Evolutionary conservation across 2,113 vertebrate genomes (phyloP).

Genomic region (Oxyura jamaicensis): DNA sequence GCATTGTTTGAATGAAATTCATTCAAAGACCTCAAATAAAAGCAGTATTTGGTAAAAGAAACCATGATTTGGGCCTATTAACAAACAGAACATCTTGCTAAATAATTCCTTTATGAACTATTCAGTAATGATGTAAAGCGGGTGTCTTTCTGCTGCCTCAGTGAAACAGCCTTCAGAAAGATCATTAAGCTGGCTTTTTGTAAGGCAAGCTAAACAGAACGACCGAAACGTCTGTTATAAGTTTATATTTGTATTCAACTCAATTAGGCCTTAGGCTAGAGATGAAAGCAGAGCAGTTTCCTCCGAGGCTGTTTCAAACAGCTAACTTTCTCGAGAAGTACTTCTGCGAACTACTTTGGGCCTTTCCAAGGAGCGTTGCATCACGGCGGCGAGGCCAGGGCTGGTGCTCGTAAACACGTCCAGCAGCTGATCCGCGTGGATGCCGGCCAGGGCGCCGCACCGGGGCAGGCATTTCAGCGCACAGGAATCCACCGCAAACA

Average conservation of each 20-base stretch:
- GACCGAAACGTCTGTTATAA: constrained; percentile 65
- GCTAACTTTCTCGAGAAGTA: background rate
- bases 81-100: constrained; percentile 77
- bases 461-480: background rate
- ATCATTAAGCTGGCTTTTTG: constrained; percentile 69
- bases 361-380: background rate
- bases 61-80: constrained; percentile 72
- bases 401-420: background rate
- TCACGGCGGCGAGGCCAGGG: background rate
- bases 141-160: constrained; percentile 71
- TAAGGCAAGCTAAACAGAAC: constrained; percentile 57
- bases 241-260: constrained; percentile 72
- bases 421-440: background rate
- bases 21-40: constrained; percentile 75
- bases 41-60: constrained; percentile 73
- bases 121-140: constrained; percentile 75
- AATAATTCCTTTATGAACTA: constrained; percentile 76
- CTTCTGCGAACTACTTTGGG: background rate
- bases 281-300: constrained; percentile 44
- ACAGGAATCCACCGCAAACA: background rate
- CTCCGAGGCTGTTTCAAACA: background rate
- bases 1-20: constrained; percentile 75
- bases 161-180: constrained; percentile 70
- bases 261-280: constrained; percentile 68
- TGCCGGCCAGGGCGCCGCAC: background rate